Conservation (phyloP, 2,888 invertebrate species). For the Spilosoma lubricipeda region DNA sequence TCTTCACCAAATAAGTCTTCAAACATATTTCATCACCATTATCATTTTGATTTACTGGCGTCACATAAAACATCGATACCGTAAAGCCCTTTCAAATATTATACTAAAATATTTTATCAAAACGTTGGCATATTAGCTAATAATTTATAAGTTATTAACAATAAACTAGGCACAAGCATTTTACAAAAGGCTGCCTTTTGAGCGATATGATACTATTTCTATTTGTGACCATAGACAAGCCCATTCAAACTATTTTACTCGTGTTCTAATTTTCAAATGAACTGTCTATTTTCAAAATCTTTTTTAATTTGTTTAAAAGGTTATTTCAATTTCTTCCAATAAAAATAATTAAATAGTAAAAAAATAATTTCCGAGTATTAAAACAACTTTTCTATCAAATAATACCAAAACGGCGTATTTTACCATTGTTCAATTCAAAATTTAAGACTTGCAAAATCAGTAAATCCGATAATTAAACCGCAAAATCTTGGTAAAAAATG, state of each 20-base stretch:
- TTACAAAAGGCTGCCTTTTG: slow-evolving; percentile 71
- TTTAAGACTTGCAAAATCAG: too few species aligned
- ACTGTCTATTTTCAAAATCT: neutral
- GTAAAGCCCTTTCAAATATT: slow-evolving; percentile 35
- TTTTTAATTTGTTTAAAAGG: too few species aligned
- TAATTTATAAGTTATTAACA: slow-evolving; percentile 42
- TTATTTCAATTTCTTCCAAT: neutral
- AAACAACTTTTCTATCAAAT: neutral
- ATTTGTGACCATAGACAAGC: neutral
- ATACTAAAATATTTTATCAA: slow-evolving; percentile 36
- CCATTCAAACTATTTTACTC: neutral
- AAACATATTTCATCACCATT: neutral
- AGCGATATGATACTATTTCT: slow-evolving; percentile 52
- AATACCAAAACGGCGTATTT: neutral
- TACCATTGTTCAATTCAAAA: too few species aligned
- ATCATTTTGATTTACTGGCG: neutral
- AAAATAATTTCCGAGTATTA: too few species aligned
- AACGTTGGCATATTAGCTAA: slow-evolving; percentile 41
- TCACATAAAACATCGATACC: slow-evolving; percentile 12
- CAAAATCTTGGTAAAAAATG: too few species aligned
- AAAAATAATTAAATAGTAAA: too few species aligned
- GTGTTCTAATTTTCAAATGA: neutral
- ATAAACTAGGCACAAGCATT: slow-evolving; percentile 80
- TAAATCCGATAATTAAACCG: too few species aligned
- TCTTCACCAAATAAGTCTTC: neutral